These are phyloP conservation scores for Phainopepla nitens DNA, from an alignment of 2,113 vertebrate species.

Conservation along the genomic window DNA sequence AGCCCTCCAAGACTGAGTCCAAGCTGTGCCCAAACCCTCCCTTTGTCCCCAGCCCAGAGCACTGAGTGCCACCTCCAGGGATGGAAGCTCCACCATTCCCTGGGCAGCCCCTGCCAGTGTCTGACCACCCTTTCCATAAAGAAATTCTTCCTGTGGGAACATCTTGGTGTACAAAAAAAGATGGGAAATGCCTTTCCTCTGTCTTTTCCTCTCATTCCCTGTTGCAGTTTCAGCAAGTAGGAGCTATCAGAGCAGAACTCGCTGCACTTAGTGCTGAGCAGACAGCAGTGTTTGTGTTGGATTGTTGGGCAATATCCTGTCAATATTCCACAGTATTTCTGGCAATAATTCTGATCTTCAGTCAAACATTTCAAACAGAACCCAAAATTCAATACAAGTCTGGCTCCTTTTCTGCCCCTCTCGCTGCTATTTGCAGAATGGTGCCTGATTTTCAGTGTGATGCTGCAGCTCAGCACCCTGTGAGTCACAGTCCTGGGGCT, in stretches of 20 bases:
- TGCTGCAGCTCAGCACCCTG: neutral
- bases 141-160: neutral
- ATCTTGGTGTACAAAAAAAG: neutral
- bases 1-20: neutral
- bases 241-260: neutral
- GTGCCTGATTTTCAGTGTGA: neutral
- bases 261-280: neutral
- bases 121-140: neutral
- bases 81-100: neutral
- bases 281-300: neutral
- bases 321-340: neutral
- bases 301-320: neutral
- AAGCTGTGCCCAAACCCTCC: neutral
- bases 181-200: neutral
- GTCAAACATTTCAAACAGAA: neutral
- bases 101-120: neutral
- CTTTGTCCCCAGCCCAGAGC: neutral
- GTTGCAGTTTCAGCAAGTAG: rapidly evolving
- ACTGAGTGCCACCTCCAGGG: neutral
- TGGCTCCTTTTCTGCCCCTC: neutral
- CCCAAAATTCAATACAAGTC: rapidly evolving
- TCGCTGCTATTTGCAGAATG: neutral
- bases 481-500: neutral
- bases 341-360: neutral
- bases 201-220: neutral